A percentile compares a stretch with the other conserved stretches of the same genome.
Conservation (phyloP, 2,888 invertebrate genomes). For the Gonocerus acuteangulatus region DNA sequence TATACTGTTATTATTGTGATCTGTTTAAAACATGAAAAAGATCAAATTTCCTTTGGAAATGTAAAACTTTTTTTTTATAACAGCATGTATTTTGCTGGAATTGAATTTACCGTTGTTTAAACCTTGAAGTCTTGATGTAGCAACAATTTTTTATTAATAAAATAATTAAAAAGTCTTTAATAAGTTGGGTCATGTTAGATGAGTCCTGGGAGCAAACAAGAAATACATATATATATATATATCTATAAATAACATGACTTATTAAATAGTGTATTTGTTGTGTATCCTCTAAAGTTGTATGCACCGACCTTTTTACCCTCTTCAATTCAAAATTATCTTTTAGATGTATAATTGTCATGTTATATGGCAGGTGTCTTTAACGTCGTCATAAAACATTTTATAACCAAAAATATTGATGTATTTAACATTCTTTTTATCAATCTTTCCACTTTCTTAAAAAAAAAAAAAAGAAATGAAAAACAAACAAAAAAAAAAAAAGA, state of each 20-base stretch:
- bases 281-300: slow-evolving; percentile 8
- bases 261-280: too few relatives aligned
- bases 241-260: slow-evolving; percentile 2
- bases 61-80: slow-evolving; percentile 2
- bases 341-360: slow-evolving; percentile 31
- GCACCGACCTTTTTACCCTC: slow-evolving; percentile 20
- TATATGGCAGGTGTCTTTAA: slow-evolving; percentile 21
- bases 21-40: slow-evolving; percentile 2
- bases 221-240: slow-evolving; percentile 19
- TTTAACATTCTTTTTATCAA: not conserved
- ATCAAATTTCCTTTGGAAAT: slow-evolving; percentile 18
- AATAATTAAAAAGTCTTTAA: slow-evolving; percentile 13
- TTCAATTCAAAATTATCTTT: slow-evolving; percentile 18
- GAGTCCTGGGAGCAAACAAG: slow-evolving; percentile 30
- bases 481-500: not conserved
- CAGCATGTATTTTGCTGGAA: slow-evolving; percentile 22
- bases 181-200: slow-evolving; percentile 23
- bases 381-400: slow-evolving; percentile 4
- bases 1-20: slow-evolving; percentile 17
- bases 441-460: too few relatives aligned
- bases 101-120: slow-evolving; percentile 19
- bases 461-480: too few relatives aligned
- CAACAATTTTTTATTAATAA: slow-evolving; percentile 26
- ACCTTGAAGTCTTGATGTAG: slow-evolving; percentile 23
- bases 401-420: slow-evolving; percentile 7